Conservation (phyloP, 2,888 invertebrate species). For the Xylocampa areola region DNA sequence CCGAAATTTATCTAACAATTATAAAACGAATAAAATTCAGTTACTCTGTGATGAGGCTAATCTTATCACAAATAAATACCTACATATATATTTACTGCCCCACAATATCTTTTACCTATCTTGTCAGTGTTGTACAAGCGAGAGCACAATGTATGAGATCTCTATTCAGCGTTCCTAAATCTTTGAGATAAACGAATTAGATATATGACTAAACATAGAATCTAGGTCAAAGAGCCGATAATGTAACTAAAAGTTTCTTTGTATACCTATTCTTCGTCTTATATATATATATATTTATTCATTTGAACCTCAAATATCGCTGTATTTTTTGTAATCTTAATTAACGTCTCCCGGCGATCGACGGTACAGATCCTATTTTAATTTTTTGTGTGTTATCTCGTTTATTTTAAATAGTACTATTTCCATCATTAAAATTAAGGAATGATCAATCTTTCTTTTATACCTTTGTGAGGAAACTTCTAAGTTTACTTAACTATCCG, state of each 20-base stretch:
- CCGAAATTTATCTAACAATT: neutral
- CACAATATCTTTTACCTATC: conserved; percentile 2
- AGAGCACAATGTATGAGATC: conserved; percentile 3
- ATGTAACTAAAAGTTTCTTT: neutral
- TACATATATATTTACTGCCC: conserved; percentile 5
- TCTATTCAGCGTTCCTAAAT: conserved; percentile 5
- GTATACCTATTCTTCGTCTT: neutral
- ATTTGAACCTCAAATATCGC: too few species aligned
- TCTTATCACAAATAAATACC: conserved; percentile 31
- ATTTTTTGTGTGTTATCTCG: too few species aligned
- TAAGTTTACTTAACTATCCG: too few species aligned
- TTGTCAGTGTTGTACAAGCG: conserved; percentile 5
- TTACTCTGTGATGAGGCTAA: conserved; percentile 10
- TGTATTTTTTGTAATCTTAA: too few species aligned
- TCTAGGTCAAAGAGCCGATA: conserved; percentile 10
- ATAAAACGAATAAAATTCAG: conserved; percentile 1
- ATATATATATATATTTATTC: too few species aligned
- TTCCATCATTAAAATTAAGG: too few species aligned
- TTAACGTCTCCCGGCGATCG: too few species aligned
- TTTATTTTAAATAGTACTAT: too few species aligned
- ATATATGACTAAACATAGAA: conserved; percentile 2
- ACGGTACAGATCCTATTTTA: too few species aligned
- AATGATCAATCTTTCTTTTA: too few species aligned
- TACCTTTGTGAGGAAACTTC: too few species aligned
- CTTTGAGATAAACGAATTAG: conserved; percentile 5